phyloP scores from a whole-genome alignment of 2,797 vertebrate genomes.

The Tarsius wallacei region DNA sequence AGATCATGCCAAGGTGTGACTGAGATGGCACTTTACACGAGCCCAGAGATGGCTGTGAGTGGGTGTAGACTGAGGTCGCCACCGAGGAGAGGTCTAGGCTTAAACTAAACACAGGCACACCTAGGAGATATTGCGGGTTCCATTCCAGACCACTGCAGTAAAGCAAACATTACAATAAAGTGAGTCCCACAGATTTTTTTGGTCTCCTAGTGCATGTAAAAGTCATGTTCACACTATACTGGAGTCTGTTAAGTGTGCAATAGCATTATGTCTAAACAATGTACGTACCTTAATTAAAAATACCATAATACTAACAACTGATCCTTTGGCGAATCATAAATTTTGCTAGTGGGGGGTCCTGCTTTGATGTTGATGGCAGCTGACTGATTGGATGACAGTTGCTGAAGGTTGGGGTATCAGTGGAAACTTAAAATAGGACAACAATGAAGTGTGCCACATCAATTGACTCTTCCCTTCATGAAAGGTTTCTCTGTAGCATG shows the following conservation, averaged over 20 bases:
- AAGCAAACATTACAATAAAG: neutral
- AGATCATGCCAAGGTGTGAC: neutral
- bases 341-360: neutral
- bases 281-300: neutral
- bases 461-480: neutral
- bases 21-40: neutral
- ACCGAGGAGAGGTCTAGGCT: neutral
- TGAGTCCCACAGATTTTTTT: neutral
- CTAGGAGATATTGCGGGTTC: neutral
- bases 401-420: neutral
- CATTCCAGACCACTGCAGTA: neutral
- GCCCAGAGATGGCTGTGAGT: neutral
- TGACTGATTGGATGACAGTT: neutral
- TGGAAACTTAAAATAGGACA: neutral
- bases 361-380: neutral
- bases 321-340: neutral
- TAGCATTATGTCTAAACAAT: neutral
- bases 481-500: neutral
- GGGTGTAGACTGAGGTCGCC: rapidly evolving
- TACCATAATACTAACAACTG: neutral
- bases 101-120: neutral
- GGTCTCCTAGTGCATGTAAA: neutral
- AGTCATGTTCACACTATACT: neutral
- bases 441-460: neutral
- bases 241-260: neutral